Evolutionary conservation across 2,888 invertebrate genomes (phyloP), one percentile per base, ranked within the genome.

Genomic region (Drosophila conformis): DNA sequence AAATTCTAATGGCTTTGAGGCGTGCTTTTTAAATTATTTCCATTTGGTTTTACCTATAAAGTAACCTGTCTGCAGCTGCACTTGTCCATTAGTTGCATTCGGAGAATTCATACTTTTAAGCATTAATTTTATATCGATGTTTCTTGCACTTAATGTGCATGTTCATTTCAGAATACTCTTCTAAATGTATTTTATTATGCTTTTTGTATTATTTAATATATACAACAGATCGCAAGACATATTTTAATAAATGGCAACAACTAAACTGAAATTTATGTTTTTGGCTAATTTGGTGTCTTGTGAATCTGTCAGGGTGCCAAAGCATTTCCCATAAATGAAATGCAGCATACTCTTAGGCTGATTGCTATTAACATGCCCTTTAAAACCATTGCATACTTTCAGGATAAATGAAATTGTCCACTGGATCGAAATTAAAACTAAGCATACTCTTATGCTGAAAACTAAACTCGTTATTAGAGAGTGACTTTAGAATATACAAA

Each of bases 391-490:
- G 13, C 46, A 21, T 42, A 42, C 42, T 11, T 40, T 18, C n/a
- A n/a, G 40, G 0, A 10, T 0, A 0, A 0, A 10, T 11, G 10
- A 10, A 4, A n/a, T 1, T n/a, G 7, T 0, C 4, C 1, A 11
- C 0, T 5, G 0, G 0, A n/a, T 40, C 2, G 1, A 4, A 4
- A 4, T 4, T 7, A 6, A 46, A 21, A 1, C 0, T 18, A 13
- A 13, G 46, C 46, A 21, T 4, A 21, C 7, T 21, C 7, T 46
- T 13, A 0, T 21, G 46, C 46, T 46, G 13, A 1, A 7, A 46
- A 21, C 4, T 46, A 46, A 40, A 11, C 10, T 4, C n/a, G 40
- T n/a, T 40, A 21, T 1, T 40, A 10, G 10, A 21, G n/a, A 0
- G 0, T 21, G 21, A n/a, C 11, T n/a, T n/a, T 4, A 10, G 10